phyloP scores from a whole-genome alignment of 2,797 vertebrate species.

The Amblyopsis hoosieri region DNA sequence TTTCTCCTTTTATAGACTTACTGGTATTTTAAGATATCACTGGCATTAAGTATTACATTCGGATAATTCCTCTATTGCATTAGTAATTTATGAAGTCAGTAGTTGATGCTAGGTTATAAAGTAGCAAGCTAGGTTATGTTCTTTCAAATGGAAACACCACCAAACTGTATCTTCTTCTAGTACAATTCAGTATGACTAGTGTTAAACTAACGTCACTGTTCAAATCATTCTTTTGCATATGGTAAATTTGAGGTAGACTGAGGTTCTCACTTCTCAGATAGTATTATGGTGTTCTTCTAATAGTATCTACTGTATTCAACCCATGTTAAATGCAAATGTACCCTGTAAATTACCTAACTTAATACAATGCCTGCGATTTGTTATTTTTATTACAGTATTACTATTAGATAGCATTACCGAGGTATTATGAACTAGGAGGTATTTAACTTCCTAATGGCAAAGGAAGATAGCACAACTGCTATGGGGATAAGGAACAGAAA shows the following conservation, averaged over 20 bases:
- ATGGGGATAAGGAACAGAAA: slow-evolving; percentile 57
- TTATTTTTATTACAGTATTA: not conserved
- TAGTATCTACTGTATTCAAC: not conserved
- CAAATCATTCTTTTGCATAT: not conserved
- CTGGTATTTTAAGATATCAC: too few relatives aligned
- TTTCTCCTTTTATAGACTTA: not conserved
- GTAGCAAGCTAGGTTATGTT: slow-evolving; percentile 1
- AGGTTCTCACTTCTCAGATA: not conserved
- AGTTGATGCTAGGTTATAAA: slow-evolving; percentile 8
- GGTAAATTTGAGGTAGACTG: not conserved
- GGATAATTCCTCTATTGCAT: not conserved
- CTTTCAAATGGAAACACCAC: slow-evolving; percentile 4
- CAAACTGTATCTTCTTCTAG: not conserved
- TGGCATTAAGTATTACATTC: too few relatives aligned
- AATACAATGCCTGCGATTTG: not conserved
- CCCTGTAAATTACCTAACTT: not conserved
- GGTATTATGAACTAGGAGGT: not conserved
- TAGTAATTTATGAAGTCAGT: not conserved
- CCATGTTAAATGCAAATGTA: not conserved
- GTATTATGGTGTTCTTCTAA: not conserved
- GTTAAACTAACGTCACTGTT: not conserved
- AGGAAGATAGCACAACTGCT: slow-evolving; percentile 42
- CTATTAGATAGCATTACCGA: not conserved
- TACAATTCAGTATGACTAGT: not conserved
- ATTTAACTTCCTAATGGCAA: slow-evolving; percentile 61